Conservation (phyloP, 2,797 vertebrate genomes). For the Nasua narica region DNA sequence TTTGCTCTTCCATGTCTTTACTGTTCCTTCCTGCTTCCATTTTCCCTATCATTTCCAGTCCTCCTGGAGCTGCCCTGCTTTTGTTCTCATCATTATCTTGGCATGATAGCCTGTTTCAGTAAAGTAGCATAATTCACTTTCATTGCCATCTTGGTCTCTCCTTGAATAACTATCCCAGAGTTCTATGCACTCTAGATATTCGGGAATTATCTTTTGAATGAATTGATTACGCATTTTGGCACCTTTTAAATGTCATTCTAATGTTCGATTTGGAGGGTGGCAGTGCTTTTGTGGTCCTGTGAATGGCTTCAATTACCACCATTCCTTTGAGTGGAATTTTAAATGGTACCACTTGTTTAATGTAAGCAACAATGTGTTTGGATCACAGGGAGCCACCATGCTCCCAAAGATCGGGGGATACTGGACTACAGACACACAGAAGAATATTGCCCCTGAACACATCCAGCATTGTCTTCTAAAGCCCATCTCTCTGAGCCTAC, state of each 20-base stretch:
- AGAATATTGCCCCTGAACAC: neutral
- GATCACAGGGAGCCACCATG: neutral
- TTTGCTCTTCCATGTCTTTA: no score
- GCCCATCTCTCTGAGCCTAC: neutral
- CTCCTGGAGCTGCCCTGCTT: neutral
- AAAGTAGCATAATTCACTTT: neutral
- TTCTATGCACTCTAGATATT: neutral
- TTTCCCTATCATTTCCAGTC: neutral
- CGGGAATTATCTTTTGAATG: constrained; percentile 66
- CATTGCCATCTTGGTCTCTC: neutral
- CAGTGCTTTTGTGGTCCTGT: constrained; percentile 55
- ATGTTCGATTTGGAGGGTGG: constrained; percentile 53
- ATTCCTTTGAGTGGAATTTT: constrained; percentile 67
- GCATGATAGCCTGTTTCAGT: neutral
- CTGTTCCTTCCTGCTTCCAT: neutral
- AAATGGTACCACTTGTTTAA: constrained; percentile 69
- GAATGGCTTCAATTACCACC: constrained; percentile 73
- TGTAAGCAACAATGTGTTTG: neutral
- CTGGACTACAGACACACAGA: neutral
- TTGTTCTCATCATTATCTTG: neutral
- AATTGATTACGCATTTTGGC: constrained; percentile 71
- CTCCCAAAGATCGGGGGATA: neutral
- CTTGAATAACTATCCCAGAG: neutral
- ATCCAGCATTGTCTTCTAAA: neutral
- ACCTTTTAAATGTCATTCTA: constrained; percentile 73